phyloP scores from a whole-genome alignment of 2,113 vertebrate genomes.

The Limanda limanda region DNA sequence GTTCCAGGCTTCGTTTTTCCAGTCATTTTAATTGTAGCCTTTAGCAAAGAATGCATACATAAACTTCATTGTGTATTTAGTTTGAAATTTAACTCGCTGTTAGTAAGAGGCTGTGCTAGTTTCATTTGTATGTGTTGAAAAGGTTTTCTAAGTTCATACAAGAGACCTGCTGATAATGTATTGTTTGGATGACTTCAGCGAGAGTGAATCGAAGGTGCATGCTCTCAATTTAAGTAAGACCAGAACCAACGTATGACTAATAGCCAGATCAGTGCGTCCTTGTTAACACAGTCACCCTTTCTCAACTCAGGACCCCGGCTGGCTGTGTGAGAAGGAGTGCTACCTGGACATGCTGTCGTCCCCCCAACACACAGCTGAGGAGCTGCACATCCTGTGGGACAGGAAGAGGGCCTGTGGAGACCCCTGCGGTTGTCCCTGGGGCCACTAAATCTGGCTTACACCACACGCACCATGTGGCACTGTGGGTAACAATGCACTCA shows the following conservation, averaged over 20 bases:
- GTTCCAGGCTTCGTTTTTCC: too few relatives aligned
- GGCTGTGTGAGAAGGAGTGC: constrained; percentile 96
- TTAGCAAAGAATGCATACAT: too few relatives aligned
- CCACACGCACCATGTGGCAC: constrained; percentile 15
- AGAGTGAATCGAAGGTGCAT: neutral
- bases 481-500: constrained; percentile 55
- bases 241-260: neutral
- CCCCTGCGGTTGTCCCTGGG: constrained; percentile 88
- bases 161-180: too few relatives aligned
- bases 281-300: constrained; percentile 6
- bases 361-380: constrained; percentile 90
- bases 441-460: constrained; percentile 33
- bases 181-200: neutral
- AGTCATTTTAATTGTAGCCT: too few relatives aligned
- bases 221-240: neutral
- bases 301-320: constrained; percentile 86
- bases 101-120: too few relatives aligned
- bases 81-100: too few relatives aligned
- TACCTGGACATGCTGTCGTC: constrained; percentile 94
- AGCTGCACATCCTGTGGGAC: constrained; percentile 89
- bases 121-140: too few relatives aligned
- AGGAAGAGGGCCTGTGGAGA: constrained; percentile 88
- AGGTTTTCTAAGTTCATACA: too few relatives aligned
- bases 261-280: neutral
- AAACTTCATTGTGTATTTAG: too few relatives aligned